A percentile compares a stretch with the other conserved stretches of the same genome.
Conservation (phyloP, 2,888 invertebrate genomes). For the Orthonevra nobilis region DNA sequence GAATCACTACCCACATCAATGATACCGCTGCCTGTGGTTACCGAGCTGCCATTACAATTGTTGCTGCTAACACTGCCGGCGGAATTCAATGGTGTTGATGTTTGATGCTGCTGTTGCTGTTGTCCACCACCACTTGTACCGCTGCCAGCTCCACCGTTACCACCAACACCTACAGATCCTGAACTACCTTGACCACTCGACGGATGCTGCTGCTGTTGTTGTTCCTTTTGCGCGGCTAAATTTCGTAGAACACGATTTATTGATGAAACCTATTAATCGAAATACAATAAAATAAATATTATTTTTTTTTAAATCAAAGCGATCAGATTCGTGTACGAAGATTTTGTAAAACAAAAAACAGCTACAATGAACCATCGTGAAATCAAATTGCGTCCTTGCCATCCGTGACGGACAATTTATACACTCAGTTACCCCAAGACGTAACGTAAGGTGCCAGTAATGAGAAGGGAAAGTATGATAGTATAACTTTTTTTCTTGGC, state of each 20-base stretch:
- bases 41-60: constrained; percentile 73
- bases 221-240: constrained; percentile 95
- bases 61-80: constrained; percentile 75
- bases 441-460: constrained; percentile 48
- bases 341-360: no score
- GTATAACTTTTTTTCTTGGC: constrained; percentile 49
- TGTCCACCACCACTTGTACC: constrained; percentile 28
- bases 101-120: constrained; percentile 73
- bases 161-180: constrained; percentile 52
- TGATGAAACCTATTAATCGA: constrained; percentile 76
- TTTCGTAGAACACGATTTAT: constrained; percentile 98
- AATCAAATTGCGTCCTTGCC: no score
- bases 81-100: constrained; percentile 76
- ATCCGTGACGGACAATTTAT: constrained; percentile 49
- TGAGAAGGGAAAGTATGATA: constrained; percentile 63
- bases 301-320: no score
- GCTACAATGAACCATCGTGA: no score
- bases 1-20: constrained; percentile 69
- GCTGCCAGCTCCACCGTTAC: constrained; percentile 35
- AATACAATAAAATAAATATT: constrained; percentile 46
- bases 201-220: constrained; percentile 73
- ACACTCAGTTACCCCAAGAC: constrained; percentile 37
- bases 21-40: constrained; percentile 44
- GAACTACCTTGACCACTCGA: constrained; percentile 23
- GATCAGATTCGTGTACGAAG: no score